Conservation (phyloP, 2,113 vertebrate species). For the Propithecus coquereli region DNA sequence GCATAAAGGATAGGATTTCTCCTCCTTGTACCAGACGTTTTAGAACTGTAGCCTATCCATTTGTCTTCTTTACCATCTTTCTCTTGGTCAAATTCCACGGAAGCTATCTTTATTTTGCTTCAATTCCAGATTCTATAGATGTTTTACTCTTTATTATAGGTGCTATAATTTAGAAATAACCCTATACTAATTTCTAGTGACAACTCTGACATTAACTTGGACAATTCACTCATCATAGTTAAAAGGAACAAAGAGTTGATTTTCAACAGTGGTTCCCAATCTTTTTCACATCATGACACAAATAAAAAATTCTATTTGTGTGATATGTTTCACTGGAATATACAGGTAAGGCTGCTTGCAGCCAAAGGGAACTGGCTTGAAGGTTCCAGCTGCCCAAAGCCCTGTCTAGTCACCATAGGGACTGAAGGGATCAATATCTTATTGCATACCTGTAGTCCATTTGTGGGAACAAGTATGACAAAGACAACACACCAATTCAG, state of each 20-base stretch:
- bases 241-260: neutral
- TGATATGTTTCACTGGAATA: neutral
- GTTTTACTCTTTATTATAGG: neutral
- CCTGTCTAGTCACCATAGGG: neutral
- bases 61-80: conserved; percentile 32
- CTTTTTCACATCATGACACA: neutral
- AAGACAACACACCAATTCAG: neutral
- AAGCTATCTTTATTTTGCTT: conserved; percentile 26
- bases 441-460: neutral
- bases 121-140: neutral
- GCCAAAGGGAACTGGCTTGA: neutral
- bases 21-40: neutral
- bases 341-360: neutral
- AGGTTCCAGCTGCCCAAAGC: neutral
- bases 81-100: neutral
- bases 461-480: neutral
- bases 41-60: neutral
- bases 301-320: neutral
- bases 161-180: conserved; percentile 27
- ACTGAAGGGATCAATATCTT: neutral
- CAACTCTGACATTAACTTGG: neutral
- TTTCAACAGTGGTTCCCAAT: neutral
- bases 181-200: conserved; percentile 20
- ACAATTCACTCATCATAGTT: neutral
- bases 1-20: neutral